These are phyloP conservation scores for Fragum whitleyi DNA, from an alignment of 2,888 invertebrate genomes.

Conservation along the genomic window DNA sequence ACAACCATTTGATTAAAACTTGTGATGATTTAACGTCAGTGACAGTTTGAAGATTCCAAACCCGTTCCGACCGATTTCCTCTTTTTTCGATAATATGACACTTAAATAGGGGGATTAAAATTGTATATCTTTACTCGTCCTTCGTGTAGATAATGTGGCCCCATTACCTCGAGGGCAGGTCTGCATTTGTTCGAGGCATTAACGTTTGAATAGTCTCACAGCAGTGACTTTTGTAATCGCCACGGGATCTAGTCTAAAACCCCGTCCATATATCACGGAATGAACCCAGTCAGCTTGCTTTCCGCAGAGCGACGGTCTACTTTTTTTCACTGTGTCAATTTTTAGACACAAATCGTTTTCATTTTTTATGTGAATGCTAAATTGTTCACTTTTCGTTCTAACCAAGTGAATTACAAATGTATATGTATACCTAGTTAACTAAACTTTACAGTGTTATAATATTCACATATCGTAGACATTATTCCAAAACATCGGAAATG, in stretches of 20 bases:
- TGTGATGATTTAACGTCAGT: neutral
- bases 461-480: no score
- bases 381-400: no score
- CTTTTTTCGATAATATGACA: neutral
- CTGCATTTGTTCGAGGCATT: constrained; percentile 5
- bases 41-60: neutral
- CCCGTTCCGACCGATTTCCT: constrained; percentile 12
- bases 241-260: constrained; percentile 10
- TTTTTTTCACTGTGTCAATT: neutral
- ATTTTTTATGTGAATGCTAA: no score
- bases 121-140: neutral
- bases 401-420: no score
- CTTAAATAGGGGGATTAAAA: constrained; percentile 15
- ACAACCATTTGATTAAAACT: no score
- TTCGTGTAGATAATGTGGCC: constrained; percentile 4
- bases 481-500: no score
- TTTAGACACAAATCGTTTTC: no score
- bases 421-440: no score
- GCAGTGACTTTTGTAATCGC: constrained; percentile 8
- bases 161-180: constrained; percentile 10
- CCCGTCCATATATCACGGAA: constrained; percentile 13
- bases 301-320: neutral
- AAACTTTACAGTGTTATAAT: no score
- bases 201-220: neutral
- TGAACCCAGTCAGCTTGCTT: neutral